Evolutionary conservation across 2,113 vertebrate genomes (phyloP).

Genomic region (Cyprinodon tularosa): DNA sequence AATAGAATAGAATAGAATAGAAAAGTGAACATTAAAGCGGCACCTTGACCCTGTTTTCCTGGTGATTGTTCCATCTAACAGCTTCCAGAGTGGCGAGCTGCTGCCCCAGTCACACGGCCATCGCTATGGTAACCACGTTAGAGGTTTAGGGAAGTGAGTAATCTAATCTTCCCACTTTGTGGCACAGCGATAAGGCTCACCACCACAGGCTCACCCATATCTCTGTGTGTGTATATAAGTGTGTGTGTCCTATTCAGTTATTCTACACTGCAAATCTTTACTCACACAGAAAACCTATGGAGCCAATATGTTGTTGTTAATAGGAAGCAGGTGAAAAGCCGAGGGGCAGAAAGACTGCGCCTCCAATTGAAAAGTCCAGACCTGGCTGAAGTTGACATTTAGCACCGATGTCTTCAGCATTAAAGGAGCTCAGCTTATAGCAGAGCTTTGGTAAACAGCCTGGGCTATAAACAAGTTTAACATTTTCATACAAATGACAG

Average conservation of each 20-base stretch:
- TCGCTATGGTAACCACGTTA: constrained; percentile 81
- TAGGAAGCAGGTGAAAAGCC: constrained; percentile 65
- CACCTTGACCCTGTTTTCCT: constrained; percentile 55
- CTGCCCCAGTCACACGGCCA: constrained; percentile 58
- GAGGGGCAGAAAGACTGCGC: constrained; percentile 48
- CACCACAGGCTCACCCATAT: constrained; percentile 47
- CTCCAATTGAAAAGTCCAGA: constrained; percentile 45
- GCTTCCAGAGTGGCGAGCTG: constrained; percentile 47
- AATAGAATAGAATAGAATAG: constrained; percentile 2
- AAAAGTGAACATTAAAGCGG: constrained; percentile 22
- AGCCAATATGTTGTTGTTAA: constrained; percentile 69
- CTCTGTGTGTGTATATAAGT: constrained; percentile 25
- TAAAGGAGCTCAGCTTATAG: constrained; percentile 24
- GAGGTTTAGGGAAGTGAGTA: constrained; percentile 77
- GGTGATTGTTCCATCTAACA: constrained; percentile 54
- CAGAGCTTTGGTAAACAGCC: background rate
- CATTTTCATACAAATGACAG: background rate
- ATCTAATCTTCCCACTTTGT: constrained; percentile 80
- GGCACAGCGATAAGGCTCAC: constrained; percentile 63
- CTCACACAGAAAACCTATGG: constrained; percentile 42
- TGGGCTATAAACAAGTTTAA: background rate
- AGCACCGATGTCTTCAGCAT: constrained; percentile 33
- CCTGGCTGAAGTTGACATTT: constrained; percentile 48
- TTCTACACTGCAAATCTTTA: constrained; percentile 24
- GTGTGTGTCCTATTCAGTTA: constrained; percentile 26